Conservation (phyloP, 2,797 vertebrate species). For the Clamator glandarius region DNA sequence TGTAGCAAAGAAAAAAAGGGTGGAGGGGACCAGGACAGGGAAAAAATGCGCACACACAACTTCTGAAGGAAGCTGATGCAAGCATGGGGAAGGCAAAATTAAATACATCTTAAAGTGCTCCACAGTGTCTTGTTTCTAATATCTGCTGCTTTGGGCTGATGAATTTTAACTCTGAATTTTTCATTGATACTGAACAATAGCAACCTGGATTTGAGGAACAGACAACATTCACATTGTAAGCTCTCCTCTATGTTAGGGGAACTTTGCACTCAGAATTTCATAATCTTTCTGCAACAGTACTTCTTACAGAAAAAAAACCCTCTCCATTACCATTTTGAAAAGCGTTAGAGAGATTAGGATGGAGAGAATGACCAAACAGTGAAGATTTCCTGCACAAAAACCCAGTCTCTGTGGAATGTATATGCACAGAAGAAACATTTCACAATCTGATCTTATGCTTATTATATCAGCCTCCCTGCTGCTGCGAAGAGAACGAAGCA, state of each 20-base stretch:
- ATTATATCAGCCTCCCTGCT: background rate
- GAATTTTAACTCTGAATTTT: background rate
- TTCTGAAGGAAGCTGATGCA: background rate
- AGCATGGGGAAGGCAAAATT: background rate
- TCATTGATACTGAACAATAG: fast-evolving
- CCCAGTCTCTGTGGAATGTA: background rate
- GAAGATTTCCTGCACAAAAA: background rate
- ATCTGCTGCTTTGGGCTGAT: background rate
- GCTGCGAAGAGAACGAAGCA: background rate
- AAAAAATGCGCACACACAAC: background rate
- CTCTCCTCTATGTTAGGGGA: fast-evolving
- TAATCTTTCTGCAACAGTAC: background rate
- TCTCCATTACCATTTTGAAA: background rate
- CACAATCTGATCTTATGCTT: background rate
- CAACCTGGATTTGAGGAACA: background rate
- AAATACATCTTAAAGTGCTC: background rate
- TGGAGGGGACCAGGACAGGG: fast-evolving
- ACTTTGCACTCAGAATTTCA: background rate
- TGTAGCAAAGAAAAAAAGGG: background rate
- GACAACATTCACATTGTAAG: background rate
- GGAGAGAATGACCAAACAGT: background rate
- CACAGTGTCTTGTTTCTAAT: background rate
- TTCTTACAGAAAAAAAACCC: background rate
- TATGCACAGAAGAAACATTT: background rate
- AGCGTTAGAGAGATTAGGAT: background rate